phyloP scores from a whole-genome alignment of 1,140 invertebrate genomes.

The Pseudomyrmex sp. region DNA sequence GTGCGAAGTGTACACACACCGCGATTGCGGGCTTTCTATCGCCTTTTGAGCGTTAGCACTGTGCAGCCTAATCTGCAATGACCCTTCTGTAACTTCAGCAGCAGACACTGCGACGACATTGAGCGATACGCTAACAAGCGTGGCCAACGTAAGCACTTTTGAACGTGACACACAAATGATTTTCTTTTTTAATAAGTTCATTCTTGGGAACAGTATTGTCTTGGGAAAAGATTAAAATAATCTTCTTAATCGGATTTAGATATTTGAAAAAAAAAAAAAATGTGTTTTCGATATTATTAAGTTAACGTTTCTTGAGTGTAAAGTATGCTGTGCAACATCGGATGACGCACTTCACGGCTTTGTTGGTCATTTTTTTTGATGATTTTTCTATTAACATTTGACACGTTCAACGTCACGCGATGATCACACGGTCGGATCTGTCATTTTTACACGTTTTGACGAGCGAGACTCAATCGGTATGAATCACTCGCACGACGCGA shows the following conservation, averaged over 20 bases:
- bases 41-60: constrained; percentile 43
- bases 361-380: neutral
- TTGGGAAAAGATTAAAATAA: neutral
- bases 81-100: constrained; percentile 31
- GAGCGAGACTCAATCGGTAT: neutral
- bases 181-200: too few relatives aligned
- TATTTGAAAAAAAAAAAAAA: too few relatives aligned
- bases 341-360: too few relatives aligned
- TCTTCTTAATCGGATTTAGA: neutral
- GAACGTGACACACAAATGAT: neutral
- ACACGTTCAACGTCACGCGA: neutral
- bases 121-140: neutral
- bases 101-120: constrained; percentile 46
- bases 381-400: neutral
- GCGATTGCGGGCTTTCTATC: constrained; percentile 61
- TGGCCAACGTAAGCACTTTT: constrained; percentile 14
- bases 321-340: too few relatives aligned
- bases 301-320: too few relatives aligned
- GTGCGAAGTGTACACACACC: constrained; percentile 48
- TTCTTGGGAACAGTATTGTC: neutral
- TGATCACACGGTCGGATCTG: neutral
- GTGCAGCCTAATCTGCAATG: constrained; percentile 58
- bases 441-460: constrained; percentile 15
- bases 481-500: constrained; percentile 17
- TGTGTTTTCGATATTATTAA: too few relatives aligned